A percentile compares a stretch with the other conserved stretches of the same genome.
phyloP scores from a whole-genome alignment of 2,113 vertebrate species.

The Toxostoma redivivum region DNA sequence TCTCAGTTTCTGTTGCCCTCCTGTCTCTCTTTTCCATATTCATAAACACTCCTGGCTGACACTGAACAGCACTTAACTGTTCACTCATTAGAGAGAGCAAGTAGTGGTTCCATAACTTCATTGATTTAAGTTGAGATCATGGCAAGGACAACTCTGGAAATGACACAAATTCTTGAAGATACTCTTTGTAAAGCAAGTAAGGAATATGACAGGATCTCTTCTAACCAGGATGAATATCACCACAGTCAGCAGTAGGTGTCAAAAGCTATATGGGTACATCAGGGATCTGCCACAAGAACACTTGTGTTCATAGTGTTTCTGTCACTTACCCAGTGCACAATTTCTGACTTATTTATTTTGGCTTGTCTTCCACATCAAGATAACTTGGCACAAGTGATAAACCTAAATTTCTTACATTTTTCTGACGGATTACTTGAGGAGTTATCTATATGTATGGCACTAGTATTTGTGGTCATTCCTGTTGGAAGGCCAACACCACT shows the following conservation, averaged over 20 bases:
- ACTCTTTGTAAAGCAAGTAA: background rate
- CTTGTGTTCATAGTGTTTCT: conserved; percentile 10
- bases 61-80: conserved; percentile 21
- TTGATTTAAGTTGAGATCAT: conserved; percentile 11
- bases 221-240: conserved; percentile 20
- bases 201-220: background rate
- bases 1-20: conserved; percentile 30
- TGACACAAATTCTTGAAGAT: background rate
- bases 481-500: background rate
- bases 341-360: background rate
- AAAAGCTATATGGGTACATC: conserved; percentile 18
- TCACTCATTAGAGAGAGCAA: conserved; percentile 22
- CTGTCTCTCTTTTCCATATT: conserved; percentile 39
- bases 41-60: conserved; percentile 16
- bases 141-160: background rate
- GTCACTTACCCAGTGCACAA: background rate
- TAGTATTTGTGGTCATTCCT: background rate
- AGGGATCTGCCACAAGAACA: background rate
- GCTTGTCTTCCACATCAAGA: background rate
- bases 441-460: background rate
- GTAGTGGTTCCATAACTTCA: background rate
- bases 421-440: background rate
- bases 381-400: background rate
- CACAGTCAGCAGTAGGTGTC: conserved; percentile 37
- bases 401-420: background rate